Percentiles rank a stretch among this genome's conserved stretches.
Evolutionary conservation across 35 echinoderm and acorn worm species (phyloP).

Genomic region (Eucidaris tribuloides): DNA sequence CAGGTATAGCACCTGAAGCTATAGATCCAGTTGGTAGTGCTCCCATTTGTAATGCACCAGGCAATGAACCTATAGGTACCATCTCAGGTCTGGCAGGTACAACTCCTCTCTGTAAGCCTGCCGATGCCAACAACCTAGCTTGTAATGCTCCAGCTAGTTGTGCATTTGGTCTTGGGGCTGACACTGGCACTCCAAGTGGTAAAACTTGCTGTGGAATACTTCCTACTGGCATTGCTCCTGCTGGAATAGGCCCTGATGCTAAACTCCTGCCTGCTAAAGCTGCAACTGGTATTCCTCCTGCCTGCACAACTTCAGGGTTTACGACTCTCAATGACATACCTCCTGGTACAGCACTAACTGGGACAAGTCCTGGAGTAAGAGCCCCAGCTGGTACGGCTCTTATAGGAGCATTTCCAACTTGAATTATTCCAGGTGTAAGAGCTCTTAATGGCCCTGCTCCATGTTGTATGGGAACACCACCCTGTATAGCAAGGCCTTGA

Average conservation of each 20-base stretch:
- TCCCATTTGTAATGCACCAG: neutral
- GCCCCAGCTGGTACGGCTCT: too few species aligned
- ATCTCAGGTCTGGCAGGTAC: constrained; percentile 4
- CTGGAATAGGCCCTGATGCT: neutral
- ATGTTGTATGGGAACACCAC: neutral
- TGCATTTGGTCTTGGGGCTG: too few species aligned
- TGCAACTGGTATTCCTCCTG: neutral
- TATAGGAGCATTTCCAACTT: too few species aligned
- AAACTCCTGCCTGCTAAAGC: neutral
- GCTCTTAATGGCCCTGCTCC: too few species aligned
- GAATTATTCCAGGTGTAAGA: too few species aligned
- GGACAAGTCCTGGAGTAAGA: too few species aligned
- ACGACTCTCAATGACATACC: neutral
- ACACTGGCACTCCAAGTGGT: neutral
- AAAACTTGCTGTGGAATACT: neutral
- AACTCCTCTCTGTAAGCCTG: neutral
- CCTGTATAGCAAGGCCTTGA: neutral
- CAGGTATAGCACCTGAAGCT: neutral
- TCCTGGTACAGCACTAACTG: too few species aligned
- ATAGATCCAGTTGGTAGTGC: neutral
- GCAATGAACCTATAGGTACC: neutral
- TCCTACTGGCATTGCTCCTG: constrained; percentile 19
- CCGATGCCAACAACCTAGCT: neutral
- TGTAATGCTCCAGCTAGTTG: too few species aligned
- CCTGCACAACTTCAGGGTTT: neutral